Conservation (phyloP, 64 coral and sea anemone genomes). For the Pocillopora verrucosa region DNA sequence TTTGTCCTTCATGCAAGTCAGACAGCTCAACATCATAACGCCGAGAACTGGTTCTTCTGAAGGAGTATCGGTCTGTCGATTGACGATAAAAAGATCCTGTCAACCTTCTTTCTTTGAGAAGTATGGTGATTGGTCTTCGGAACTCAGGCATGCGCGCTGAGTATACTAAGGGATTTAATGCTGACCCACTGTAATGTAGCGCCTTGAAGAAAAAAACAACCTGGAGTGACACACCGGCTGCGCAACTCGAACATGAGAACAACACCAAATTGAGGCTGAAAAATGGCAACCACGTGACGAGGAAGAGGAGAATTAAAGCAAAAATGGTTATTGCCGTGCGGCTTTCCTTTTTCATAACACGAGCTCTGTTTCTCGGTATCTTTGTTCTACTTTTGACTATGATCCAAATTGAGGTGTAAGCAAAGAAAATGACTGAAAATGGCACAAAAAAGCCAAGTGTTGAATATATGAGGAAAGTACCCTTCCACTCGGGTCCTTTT, state of each 20-base stretch:
- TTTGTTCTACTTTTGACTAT: constrained; percentile 66
- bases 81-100: constrained; percentile 30
- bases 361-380: constrained; percentile 66
- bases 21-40: constrained; percentile 24
- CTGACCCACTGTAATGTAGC: constrained; percentile 79
- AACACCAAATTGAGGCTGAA: constrained; percentile 86
- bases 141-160: constrained; percentile 87
- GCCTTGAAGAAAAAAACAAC: constrained; percentile 75
- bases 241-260: constrained; percentile 59
- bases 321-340: constrained; percentile 73
- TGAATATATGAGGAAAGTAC: constrained; percentile 79
- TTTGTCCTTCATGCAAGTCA: not conserved
- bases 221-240: constrained; percentile 43
- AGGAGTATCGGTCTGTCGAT: not conserved
- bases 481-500: constrained; percentile 79
- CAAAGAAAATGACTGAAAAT: constrained; percentile 70
- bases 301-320: constrained; percentile 72
- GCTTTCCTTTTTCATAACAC: constrained; percentile 73
- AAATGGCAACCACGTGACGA: constrained; percentile 90
- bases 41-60: not conserved
- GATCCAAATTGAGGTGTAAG: constrained; percentile 70
- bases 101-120: constrained; percentile 64
- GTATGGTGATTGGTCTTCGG: constrained; percentile 56
- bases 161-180: constrained; percentile 81
- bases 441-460: constrained; percentile 82